Evolutionary conservation across 2,113 vertebrate species (phyloP).

Genomic region (Sapayoa aenigma): DNA sequence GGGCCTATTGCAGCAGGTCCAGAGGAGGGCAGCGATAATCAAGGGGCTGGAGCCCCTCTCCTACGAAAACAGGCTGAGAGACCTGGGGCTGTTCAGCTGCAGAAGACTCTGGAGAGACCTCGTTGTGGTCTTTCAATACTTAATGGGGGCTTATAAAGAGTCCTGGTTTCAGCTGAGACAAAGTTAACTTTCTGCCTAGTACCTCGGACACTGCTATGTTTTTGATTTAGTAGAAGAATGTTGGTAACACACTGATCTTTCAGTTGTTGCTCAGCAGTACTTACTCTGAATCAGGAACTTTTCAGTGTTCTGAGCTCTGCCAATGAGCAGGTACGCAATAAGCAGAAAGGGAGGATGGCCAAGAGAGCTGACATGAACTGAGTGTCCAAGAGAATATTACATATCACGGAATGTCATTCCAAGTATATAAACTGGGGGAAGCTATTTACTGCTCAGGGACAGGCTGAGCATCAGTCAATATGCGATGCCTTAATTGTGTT

Average conservation of each 20-base stretch:
- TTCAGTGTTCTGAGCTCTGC: not conserved
- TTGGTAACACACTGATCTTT: not conserved
- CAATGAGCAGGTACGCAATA: too few species aligned
- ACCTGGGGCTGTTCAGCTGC: too few species aligned
- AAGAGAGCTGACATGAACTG: not conserved
- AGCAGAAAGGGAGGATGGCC: not conserved
- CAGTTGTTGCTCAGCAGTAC: not conserved
- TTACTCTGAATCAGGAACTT: not conserved
- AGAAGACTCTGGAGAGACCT: not conserved
- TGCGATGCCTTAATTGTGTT: not conserved
- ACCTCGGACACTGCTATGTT: not conserved
- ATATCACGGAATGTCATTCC: not conserved
- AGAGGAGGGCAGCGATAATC: not conserved
- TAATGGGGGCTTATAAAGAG: not conserved
- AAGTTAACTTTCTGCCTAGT: not conserved
- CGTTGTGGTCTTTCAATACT: not conserved
- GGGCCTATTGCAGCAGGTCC: not conserved
- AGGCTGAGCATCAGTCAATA: too few species aligned
- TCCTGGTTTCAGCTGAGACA: not conserved
- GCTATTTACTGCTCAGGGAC: too few species aligned
- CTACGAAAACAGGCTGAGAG: too few species aligned
- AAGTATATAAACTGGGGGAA: not conserved
- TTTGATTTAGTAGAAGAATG: not conserved
- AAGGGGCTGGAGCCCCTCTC: not conserved
- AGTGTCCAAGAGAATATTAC: not conserved